Base-by-base conservation (phyloP, 2,113 vertebrate species). In the Xiphorhynchus elegans region DNA sequence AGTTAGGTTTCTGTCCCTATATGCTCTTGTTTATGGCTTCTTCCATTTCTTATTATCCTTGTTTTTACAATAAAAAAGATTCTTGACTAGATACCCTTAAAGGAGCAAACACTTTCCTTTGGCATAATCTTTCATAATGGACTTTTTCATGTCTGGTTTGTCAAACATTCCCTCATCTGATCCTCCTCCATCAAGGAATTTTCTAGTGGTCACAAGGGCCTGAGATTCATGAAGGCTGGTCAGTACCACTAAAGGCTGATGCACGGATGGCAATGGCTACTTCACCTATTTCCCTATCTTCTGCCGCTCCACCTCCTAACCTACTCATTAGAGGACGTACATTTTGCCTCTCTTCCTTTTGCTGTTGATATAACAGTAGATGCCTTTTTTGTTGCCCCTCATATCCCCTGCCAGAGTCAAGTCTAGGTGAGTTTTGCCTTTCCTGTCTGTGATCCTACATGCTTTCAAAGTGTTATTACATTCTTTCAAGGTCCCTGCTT, bases 241-340 rank as follows among this genome's bases (percentile, higher is more conserved):
- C 20, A 50, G 31, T 62, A 50, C 18, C 11, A 47, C 28, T 55
- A 29, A 60, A 80, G 13, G 7, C 21, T 59, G 23, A 13, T 29
- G 24, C 28, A 40, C 74, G 10, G 16, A 50, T 7, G 9, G 5
- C 40, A 70, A 7, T 18, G 17, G 60, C 28, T 39, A 62, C 12
- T 11, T 62, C 56, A 29, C 23, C 2, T 76, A 10, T 62, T 70
- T 56, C 20, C 15, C 7, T 58, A 62, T 13, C 4, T 42, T 70
- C 62, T 46, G 15, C 11, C 11, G 53, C 11, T 4, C 8, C 35
- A 7, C 0, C 1, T 50, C 29, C 25, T 40, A 55, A 59, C 4
- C 4, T 35, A 29, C 14, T 40, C 13, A 35, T 23, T 6, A 42
- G 12, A 62, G 26, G 35, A 49, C 29, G 35, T 18, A 19, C 7